Evolutionary conservation across 2,113 vertebrate genomes (phyloP).

Genomic region (Forbesichthys agassizii): DNA sequence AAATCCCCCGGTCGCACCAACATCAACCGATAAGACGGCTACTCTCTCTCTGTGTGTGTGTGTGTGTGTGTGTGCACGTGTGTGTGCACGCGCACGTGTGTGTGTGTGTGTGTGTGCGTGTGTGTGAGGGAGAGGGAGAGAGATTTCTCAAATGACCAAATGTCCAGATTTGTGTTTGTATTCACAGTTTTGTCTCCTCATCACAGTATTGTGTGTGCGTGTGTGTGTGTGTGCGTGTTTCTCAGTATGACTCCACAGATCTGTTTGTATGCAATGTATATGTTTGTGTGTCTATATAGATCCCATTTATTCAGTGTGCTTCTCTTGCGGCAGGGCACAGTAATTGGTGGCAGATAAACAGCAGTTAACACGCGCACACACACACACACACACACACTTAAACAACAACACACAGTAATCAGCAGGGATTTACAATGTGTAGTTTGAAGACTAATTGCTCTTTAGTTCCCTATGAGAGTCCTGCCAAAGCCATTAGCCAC

Average conservation of each 20-base stretch:
- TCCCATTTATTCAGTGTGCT: constrained; percentile 81
- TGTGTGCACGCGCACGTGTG: neutral
- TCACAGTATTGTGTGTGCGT: neutral
- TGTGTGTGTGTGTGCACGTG: constrained; percentile 18
- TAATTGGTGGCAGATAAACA: constrained; percentile 96
- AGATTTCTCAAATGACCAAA: neutral
- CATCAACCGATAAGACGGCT: constrained; percentile 73
- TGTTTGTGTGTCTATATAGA: constrained; percentile 67
- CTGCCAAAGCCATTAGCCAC: constrained; percentile 91
- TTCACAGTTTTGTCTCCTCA: too few relatives aligned
- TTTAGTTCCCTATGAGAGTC: constrained; percentile 91
- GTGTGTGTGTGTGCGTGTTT: neutral
- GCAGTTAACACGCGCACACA: constrained; percentile 82
- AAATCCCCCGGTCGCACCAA: constrained; percentile 72
- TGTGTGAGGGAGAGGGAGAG: constrained; percentile 3
- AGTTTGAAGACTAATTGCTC: constrained; percentile 98
- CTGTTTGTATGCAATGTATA: constrained; percentile 5
- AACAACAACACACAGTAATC: constrained; percentile 82
- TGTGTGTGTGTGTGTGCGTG: constrained; percentile 25
- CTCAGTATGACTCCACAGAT: neutral
- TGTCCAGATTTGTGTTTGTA: too few relatives aligned
- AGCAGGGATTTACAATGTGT: constrained; percentile 97
- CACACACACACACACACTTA: constrained; percentile 17
- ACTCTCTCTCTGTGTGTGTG: constrained; percentile 34
- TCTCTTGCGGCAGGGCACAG: constrained; percentile 83